Base-by-base conservation (phyloP, 2,113 vertebrate species). In the Lophura nycthemera region DNA sequence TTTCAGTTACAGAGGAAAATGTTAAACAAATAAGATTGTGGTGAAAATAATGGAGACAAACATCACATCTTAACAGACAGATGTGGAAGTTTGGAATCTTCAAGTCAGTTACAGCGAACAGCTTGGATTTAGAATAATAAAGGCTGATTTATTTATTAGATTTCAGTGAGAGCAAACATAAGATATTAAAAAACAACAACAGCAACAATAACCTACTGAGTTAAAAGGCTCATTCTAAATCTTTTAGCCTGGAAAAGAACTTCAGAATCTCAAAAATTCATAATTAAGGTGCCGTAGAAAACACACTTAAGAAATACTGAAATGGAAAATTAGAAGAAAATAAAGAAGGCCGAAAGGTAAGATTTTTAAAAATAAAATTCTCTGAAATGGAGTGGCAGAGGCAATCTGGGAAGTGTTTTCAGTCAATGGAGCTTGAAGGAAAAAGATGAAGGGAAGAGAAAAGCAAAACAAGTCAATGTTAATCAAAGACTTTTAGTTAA, bases 401-500 rank as follows among this genome's bases (percentile, higher is more conserved):
- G 64, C n/a, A 91, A 74, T 83, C 48, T 42, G 25, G 34, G 34
- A 78, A 72, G 47, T 69, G 6, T 75, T 43, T 86, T 92, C 32
- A 32, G 22, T 78, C 60, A 75, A 12, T 36, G n/a, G 43, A 74
- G n/a, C 57, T 60, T 86, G 65, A 88, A 89, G 60, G 78, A 50
- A 89, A 80, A 50, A 74, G 45, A 45, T 74, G 61, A 83, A 15
- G 13, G 8, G 21, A 94, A 89, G 57, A 92, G 32, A 32, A 93
- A 76, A 91, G 36, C 57, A 93, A 84, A 94, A 45, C 6, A 83
- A 79, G 48, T 83, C 59, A 54, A 29, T 34, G 38, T 77, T 91
- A 91, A 83, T 92, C 50, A 78, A 89, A 90, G 69, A 17, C 10
- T 92, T 93, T 47, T 2, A 1, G 12, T 88, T 89, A 83, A 92